A percentile compares a stretch with the other conserved stretches of the same genome.
These are phyloP conservation scores for Ailuropoda melanoleuca DNA, from an alignment of 2,113 vertebrate species.

Conservation along the genomic window DNA sequence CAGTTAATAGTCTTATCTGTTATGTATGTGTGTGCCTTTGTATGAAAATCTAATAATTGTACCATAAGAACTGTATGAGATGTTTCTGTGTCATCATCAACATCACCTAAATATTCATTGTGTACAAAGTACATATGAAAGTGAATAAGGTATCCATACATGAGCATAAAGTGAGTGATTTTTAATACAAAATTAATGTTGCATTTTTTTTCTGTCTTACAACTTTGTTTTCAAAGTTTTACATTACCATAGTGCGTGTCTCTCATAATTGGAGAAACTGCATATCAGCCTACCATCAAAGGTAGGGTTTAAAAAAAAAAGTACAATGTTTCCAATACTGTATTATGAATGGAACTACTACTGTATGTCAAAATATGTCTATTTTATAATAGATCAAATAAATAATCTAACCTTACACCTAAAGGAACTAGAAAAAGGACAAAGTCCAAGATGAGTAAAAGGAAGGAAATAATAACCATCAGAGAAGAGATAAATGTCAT, in stretches of 20 bases:
- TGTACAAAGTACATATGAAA: not conserved
- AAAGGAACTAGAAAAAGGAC: not conserved
- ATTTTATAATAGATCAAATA: not conserved
- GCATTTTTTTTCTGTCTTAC: not conserved
- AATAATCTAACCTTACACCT: not conserved
- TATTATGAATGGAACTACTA: not conserved
- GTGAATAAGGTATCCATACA: not conserved
- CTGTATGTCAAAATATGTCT: not conserved
- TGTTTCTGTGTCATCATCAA: not conserved
- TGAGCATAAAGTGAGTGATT: not conserved
- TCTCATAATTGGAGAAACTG: not conserved
- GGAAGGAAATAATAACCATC: not conserved
- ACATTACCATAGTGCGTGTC: not conserved
- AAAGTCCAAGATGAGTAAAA: not conserved
- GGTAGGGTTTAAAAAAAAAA: not conserved
- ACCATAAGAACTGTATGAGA: not conserved
- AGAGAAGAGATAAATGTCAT: not conserved
- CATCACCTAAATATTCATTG: not conserved
- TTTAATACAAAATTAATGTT: not conserved
- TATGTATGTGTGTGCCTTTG: not conserved
- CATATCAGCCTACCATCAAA: not conserved
- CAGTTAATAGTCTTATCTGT: not conserved
- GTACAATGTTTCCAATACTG: not conserved
- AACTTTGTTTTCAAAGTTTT: not conserved
- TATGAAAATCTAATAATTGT: not conserved